These are phyloP conservation scores for Manis javanica DNA, from an alignment of 2,797 vertebrate species.

Conservation along the genomic window DNA sequence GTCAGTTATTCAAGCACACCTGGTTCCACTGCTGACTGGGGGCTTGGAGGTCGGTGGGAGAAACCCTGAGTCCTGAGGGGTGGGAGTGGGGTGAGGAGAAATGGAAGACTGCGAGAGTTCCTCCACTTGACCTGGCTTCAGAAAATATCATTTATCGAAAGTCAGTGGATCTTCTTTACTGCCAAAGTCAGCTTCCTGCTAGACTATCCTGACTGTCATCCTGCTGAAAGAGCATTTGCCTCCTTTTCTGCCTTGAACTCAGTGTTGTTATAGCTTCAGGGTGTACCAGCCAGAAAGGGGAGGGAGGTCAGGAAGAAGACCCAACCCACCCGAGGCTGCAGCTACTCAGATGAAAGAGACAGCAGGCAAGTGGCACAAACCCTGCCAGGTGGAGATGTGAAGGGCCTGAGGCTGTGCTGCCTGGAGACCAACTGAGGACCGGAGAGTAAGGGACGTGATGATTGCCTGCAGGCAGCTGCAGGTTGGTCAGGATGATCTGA, in stretches of 20 bases:
- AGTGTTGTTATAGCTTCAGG: neutral
- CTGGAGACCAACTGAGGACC: neutral
- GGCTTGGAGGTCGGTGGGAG: too few species aligned
- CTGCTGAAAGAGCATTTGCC: neutral
- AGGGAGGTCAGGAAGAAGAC: neutral
- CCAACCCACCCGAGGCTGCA: neutral
- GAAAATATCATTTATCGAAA: neutral
- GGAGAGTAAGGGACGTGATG: rapidly evolving
- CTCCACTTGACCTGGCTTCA: too few species aligned
- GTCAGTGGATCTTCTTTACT: neutral
- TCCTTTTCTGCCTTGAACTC: neutral
- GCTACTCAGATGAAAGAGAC: neutral
- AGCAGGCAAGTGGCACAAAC: rapidly evolving
- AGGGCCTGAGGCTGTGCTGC: neutral
- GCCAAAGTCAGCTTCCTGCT: neutral
- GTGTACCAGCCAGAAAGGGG: neutral
- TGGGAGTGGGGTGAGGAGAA: neutral
- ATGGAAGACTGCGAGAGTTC: neutral
- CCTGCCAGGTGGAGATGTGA: neutral
- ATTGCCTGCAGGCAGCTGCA: neutral
- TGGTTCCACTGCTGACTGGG: neutral
- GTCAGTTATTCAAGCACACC: neutral
- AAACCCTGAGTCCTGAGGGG: neutral
- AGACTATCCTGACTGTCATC: neutral
- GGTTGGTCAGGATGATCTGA: too few species aligned